Evolutionary conservation across 2,797 vertebrate species (phyloP).

Genomic region (Cyprinodon diabolis): DNA sequence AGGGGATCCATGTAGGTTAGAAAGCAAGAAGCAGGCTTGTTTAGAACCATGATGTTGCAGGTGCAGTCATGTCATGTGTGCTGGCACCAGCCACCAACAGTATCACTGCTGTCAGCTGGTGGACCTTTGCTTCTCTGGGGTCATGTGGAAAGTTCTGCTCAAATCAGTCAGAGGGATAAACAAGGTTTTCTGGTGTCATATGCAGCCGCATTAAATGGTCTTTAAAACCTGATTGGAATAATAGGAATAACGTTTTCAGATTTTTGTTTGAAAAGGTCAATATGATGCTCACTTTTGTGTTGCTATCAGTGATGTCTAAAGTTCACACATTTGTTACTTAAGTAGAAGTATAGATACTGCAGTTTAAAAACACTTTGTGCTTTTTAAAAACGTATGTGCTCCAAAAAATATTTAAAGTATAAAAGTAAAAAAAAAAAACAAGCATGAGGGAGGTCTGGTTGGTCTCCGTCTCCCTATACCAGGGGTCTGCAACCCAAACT

Average conservation of each 20-base stretch:
- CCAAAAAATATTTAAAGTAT: too few relatives aligned
- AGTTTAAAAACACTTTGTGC: too few relatives aligned
- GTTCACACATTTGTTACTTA: too few relatives aligned
- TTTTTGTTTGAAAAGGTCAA: not conserved
- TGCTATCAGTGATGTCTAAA: too few relatives aligned
- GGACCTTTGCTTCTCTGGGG: conserved; percentile 6
- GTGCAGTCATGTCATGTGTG: conserved; percentile 11
- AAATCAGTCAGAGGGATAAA: conserved; percentile 46
- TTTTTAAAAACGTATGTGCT: too few relatives aligned
- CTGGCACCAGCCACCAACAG: not conserved
- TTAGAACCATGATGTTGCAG: not conserved
- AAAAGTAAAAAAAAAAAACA: too few relatives aligned
- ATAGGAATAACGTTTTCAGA: not conserved
- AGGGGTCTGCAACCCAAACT: too few relatives aligned
- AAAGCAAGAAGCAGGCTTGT: not conserved
- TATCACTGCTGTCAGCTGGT: conserved; percentile 14
- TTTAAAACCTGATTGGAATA: not conserved
- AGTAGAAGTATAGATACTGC: too few relatives aligned
- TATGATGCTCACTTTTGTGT: not conserved
- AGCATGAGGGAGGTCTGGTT: too few relatives aligned
- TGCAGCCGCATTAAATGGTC: conserved; percentile 6
- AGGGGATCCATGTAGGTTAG: not conserved
- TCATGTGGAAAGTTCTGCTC: conserved; percentile 49
- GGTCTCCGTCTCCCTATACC: too few relatives aligned
- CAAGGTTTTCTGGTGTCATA: conserved; percentile 46